Percentiles rank a stretch among this genome's conserved stretches.
These are phyloP conservation scores for Sesia bembeciformis DNA, from an alignment of 2,888 invertebrate genomes.

Conservation along the genomic window DNA sequence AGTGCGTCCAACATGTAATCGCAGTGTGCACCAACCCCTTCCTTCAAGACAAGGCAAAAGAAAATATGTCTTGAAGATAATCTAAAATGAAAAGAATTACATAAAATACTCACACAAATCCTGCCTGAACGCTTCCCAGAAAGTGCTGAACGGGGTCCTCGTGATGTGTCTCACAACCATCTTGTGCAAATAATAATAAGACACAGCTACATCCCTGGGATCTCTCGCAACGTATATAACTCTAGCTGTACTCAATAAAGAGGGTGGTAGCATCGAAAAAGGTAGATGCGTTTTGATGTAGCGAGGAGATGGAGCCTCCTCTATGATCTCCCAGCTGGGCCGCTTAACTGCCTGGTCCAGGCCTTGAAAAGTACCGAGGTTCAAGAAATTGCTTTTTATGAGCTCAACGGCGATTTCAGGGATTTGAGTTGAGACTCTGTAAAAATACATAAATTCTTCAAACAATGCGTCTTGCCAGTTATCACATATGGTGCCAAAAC, in stretches of 20 bases:
- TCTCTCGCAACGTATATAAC: slow-evolving; percentile 82
- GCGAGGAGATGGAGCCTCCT: slow-evolving; percentile 60
- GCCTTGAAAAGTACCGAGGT: slow-evolving; percentile 55
- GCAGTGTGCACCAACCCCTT: too few species aligned
- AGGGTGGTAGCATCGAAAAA: slow-evolving; percentile 72
- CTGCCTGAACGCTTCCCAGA: slow-evolving; percentile 75
- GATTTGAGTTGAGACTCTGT: slow-evolving; percentile 42
- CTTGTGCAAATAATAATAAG: slow-evolving; percentile 79
- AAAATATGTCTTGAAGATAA: too few species aligned
- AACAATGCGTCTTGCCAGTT: too few species aligned
- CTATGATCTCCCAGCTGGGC: slow-evolving; percentile 48
- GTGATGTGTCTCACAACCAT: slow-evolving; percentile 67
- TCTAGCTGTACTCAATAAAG: slow-evolving; percentile 56
- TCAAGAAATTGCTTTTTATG: slow-evolving; percentile 55
- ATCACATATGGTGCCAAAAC: too few species aligned
- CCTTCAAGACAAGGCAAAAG: too few species aligned
- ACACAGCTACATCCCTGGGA: slow-evolving; percentile 81
- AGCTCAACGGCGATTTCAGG: slow-evolving; percentile 53
- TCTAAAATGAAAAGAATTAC: too few species aligned
- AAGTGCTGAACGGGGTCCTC: slow-evolving; percentile 68
- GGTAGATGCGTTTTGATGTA: slow-evolving; percentile 80
- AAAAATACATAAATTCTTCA: background rate
- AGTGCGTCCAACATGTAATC: too few species aligned
- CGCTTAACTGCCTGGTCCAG: slow-evolving; percentile 36
- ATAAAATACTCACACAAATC: slow-evolving; percentile 64